Percentiles rank a stretch among this genome's conserved stretches.
Conservation (phyloP, 2,113 vertebrate species). For the Dolichallabes microphthalmus region DNA sequence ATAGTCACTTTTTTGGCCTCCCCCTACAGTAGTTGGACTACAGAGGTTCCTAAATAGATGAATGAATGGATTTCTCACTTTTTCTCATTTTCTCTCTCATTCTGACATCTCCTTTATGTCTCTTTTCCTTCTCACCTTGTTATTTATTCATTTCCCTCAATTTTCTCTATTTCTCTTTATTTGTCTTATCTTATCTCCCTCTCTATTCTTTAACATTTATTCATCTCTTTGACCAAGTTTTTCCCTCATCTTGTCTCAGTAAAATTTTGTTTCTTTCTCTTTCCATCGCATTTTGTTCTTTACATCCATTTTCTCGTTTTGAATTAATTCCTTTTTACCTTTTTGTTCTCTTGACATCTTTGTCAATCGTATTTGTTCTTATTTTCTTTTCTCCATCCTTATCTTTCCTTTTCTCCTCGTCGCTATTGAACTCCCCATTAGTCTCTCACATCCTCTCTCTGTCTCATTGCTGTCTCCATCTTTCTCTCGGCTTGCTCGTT, state of each 20-base stretch:
- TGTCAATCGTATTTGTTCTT: not conserved
- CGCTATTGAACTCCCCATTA: not conserved
- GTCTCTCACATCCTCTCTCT: not conserved
- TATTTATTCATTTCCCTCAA: not conserved
- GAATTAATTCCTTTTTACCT: not conserved
- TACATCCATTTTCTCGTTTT: fast-evolving
- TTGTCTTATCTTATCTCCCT: too few species aligned
- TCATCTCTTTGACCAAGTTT: not conserved
- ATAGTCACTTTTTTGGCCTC: too few species aligned
- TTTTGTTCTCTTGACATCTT: not conserved
- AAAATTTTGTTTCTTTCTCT: not conserved
- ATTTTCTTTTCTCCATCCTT: not conserved
- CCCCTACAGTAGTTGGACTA: too few species aligned
- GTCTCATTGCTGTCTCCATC: not conserved
- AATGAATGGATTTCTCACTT: too few species aligned
- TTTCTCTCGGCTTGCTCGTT: not conserved
- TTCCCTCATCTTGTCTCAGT: not conserved
- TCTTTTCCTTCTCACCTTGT: not conserved
- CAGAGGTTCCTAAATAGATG: too few species aligned
- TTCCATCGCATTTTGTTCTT: not conserved
- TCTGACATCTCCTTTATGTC: not conserved
- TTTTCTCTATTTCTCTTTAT: too few species aligned
- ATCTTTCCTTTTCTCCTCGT: too few species aligned
- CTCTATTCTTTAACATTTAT: too few species aligned
- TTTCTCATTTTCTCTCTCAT: too few species aligned